Evolutionary conservation across 2,113 vertebrate genomes (phyloP).

Genomic region (Variabilichromis moorii): DNA sequence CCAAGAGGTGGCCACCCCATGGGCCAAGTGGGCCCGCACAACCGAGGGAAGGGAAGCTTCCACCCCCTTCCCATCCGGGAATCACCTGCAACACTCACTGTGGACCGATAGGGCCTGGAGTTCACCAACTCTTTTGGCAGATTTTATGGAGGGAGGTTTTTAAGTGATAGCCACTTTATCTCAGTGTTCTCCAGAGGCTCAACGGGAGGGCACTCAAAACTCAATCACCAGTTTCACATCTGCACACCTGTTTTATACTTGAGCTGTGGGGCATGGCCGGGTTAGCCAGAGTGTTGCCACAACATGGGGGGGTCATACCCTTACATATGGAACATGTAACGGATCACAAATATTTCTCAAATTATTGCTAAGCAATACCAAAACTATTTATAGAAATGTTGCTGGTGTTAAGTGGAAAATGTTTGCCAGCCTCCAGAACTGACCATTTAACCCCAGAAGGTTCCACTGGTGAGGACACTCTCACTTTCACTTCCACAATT

Average conservation of each 20-base stretch:
- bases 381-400: background rate
- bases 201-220: background rate
- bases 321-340: background rate
- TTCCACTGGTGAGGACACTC: background rate
- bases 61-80: background rate
- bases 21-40: background rate
- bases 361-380: background rate
- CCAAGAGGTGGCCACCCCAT: background rate
- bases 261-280: fast-evolving
- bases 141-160: background rate
- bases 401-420: background rate
- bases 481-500: background rate
- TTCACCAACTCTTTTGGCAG: background rate
- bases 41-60: background rate
- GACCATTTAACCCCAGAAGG: background rate
- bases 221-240: background rate
- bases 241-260: background rate
- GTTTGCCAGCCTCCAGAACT: background rate
- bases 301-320: background rate
- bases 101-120: fast-evolving
- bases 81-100: background rate
- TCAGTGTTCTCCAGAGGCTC: background rate
- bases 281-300: background rate
- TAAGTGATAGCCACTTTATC: background rate
- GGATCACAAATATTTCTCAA: background rate